Evolutionary conservation across 2,888 invertebrate genomes (phyloP), one percentile per base, ranked within the genome.

Genomic region (Lacanobia wlatinum): DNA sequence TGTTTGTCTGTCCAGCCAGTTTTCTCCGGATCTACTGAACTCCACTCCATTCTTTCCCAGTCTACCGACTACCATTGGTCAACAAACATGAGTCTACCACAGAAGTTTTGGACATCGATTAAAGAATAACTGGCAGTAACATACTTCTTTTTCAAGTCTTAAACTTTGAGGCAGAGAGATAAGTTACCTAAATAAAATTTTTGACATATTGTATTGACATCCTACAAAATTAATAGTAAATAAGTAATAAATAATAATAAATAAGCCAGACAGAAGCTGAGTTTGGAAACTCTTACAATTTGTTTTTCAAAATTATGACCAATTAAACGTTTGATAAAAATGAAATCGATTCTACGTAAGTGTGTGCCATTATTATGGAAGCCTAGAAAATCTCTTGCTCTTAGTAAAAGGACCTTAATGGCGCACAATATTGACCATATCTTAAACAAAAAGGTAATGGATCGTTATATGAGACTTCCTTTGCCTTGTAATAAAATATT

Each of bases 401-500:
- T 68, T 3, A 14, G 73, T 12, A 93, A 87, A 79, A 90, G 95
- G 78, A 80, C 75, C 16, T 64, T 96, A 84, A 78, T 95, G 48
- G 92, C 92, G 75, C 90, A 94, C 81, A 93, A 92, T n/a, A 93
- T 96, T 18, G 95, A 95, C 82, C 96, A 96, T 73, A 95, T 96
- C 23, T 83, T 96, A 82, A 94, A 89, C 84, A 96, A 96, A 85
- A 95, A 95, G 81, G 90, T 96, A 21, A 87, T 96, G 86, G 96
- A 96, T 83, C 93, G 95, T 75, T 97, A 97, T 87, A 84, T 97
- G 89, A 93, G 96, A 75, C 93, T 97, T 46, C 97, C 97, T 10
- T 91, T 96, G 67, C 97, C 97, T 5, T 96, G 96, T 78, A 96
- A 97, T 81, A 97, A 97, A 81, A 94, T 97, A 48, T 96, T 97